Base-by-base conservation (phyloP, 2,113 vertebrate genomes). In the Malaclemys terrapin region DNA sequence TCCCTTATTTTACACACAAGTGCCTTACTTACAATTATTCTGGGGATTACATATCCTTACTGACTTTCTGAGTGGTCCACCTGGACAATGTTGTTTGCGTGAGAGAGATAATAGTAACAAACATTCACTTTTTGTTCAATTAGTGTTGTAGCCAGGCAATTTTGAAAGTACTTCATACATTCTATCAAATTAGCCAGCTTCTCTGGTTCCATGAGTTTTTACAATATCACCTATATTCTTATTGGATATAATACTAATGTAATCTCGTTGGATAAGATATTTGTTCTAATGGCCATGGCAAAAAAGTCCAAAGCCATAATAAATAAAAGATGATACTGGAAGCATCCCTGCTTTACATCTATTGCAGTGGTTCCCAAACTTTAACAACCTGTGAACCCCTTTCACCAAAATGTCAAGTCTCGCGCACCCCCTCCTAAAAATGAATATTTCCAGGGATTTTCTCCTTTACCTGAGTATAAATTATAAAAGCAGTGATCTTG, bases 231-330 rank as follows among this genome's bases (percentile, higher is more conserved):
- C 88, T 27, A 86, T 31, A 88, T 78, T 84, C 62, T 91, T 45
- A 72, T 57, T 24, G 65, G 96, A 85, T 86, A 91, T 94, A 65
- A 95, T 1, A 90, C 54, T 53, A 92, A 87, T 96, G 53, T 57
- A 95, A 57, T 95, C 94, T 84, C 87, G 2, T 3, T 54, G 79
- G 83, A 87, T 79, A 78, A 80, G 84, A 38, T 72, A 72, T 72
- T 72, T 72, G 35, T 22, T 72, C n/a, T 38, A 72, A 72, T 22
- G 35, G 65, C 9, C n/a, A 20, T 72, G 65, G 19, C 65, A 20
- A 72, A 72, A 38, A 38, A 19, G 65, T 38, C 65, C 35, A 72
- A 72, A 38, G 65, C 5, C n/a, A 22, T 72, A 38, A 38, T 22
- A 72, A 38, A 38, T 3, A 54, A 38, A 72, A 72, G n/a, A 72